Evolutionary conservation across 64 coral and sea anemone species (phyloP).

Genomic region (Montipora sp.): DNA sequence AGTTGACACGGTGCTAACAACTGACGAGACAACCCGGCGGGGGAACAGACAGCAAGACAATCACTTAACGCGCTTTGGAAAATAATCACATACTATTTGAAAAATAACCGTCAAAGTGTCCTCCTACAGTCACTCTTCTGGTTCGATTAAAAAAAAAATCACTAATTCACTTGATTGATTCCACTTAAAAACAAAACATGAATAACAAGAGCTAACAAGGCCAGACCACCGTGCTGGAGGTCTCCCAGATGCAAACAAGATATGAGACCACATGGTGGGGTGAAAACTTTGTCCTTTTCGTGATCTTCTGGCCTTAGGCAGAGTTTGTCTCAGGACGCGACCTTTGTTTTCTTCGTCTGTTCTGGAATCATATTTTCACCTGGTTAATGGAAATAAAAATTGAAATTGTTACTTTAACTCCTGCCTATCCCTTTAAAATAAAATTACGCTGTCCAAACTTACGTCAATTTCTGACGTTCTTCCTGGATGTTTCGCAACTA

Average conservation of each 20-base stretch:
- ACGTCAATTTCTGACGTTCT: background rate
- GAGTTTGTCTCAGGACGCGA: background rate
- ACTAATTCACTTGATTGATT: constrained; percentile 9
- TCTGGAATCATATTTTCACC: constrained; percentile 20
- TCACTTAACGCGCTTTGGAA: background rate
- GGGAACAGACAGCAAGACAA: background rate
- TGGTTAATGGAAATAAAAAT: constrained; percentile 13
- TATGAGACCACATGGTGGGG: constrained; percentile 1
- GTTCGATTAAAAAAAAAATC: background rate
- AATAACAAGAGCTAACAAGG: background rate
- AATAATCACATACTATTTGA: background rate
- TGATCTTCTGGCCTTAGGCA: constrained; percentile 17
- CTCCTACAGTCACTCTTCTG: constrained; percentile 1
- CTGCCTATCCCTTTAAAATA: background rate
- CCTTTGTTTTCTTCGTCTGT: constrained; percentile 6
- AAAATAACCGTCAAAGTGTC: background rate
- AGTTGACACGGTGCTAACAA: constrained; percentile 1
- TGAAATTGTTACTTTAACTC: background rate
- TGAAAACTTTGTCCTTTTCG: constrained; percentile 16
- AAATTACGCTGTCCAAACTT: background rate
- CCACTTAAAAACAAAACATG: background rate
- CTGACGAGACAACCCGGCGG: constrained; percentile 9
- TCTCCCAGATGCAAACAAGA: background rate
- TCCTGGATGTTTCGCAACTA: constrained; percentile 12
- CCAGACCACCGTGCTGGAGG: constrained; percentile 19